phyloP scores from a whole-genome alignment of 2,888 invertebrate genomes.

The Stegophylla sp. region DNA sequence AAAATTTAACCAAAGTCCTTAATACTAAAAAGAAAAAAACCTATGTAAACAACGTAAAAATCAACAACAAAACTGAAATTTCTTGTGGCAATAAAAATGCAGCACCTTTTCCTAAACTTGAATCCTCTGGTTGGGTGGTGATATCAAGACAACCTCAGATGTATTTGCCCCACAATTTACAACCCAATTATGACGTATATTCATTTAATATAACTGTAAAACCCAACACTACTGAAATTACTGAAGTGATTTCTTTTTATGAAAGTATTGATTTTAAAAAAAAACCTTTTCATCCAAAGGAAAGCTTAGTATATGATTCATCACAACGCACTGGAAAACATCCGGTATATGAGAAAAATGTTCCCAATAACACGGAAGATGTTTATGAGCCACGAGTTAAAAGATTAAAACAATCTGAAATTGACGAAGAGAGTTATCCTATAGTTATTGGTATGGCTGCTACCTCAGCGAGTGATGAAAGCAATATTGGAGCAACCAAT shows the following conservation, averaged over 20 bases:
- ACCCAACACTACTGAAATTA: constrained; percentile 62
- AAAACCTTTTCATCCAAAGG: not conserved
- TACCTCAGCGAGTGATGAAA: not conserved
- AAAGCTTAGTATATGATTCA: not conserved
- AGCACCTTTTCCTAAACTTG: not conserved
- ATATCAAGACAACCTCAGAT: not conserved
- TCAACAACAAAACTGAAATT: not conserved
- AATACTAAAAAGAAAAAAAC: not conserved
- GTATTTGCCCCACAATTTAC: constrained; percentile 30
- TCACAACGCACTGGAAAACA: not conserved
- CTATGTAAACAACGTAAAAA: not conserved
- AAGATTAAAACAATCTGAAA: not conserved
- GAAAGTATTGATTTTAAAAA: not conserved
- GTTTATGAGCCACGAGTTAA: constrained; percentile 14
- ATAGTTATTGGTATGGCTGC: not conserved
- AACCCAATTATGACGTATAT: constrained; percentile 61
- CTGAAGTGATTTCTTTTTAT: constrained; percentile 61
- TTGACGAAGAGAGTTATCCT: not conserved
- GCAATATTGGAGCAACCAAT: not conserved
- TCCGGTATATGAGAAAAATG: constrained; percentile 24
- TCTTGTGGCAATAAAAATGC: not conserved
- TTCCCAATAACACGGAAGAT: not conserved
- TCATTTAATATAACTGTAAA: constrained; percentile 60
- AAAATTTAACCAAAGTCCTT: constrained; percentile 16
- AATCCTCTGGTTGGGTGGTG: not conserved